Percentiles rank a stretch among this genome's conserved stretches.
phyloP scores from a whole-genome alignment of 2,888 invertebrate species.

The Erebia palarica region DNA sequence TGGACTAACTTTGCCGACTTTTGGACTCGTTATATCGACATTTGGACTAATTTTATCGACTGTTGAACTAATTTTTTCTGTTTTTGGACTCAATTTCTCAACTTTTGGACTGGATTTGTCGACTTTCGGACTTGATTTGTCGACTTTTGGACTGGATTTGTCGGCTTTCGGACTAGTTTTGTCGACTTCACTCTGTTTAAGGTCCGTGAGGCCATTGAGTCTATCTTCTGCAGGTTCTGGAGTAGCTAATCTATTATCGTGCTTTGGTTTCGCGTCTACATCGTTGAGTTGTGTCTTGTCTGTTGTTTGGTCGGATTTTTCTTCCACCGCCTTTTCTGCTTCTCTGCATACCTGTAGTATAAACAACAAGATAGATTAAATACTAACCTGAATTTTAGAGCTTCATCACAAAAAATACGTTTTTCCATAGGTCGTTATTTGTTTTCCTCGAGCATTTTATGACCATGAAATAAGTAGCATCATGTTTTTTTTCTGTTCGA shows the following conservation, averaged over 20 bases:
- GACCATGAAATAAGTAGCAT: too few relatives aligned
- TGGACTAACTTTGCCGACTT: conserved; percentile 31
- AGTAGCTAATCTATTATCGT: conserved; percentile 43
- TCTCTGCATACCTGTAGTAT: conserved; percentile 68
- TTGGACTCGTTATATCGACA: conserved; percentile 37
- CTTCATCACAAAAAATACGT: too few relatives aligned
- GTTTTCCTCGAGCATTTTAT: too few relatives aligned
- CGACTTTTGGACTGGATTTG: conserved; percentile 38
- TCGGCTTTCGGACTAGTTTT: conserved; percentile 39
- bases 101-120: conserved; percentile 38
- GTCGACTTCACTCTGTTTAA: conserved; percentile 44
- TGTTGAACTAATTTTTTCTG: conserved; percentile 30
- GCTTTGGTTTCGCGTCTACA: conserved; percentile 51
- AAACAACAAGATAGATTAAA: too few relatives aligned
- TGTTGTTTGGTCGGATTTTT: conserved; percentile 52
- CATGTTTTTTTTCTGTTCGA: too few relatives aligned
- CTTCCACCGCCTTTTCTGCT: conserved; percentile 73
- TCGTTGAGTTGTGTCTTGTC: conserved; percentile 44
- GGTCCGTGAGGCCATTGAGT: conserved; percentile 44
- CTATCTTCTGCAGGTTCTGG: conserved; percentile 41
- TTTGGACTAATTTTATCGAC: conserved; percentile 37
- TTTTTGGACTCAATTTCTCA: conserved; percentile 37
- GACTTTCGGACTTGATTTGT: conserved; percentile 27
- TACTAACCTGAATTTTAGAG: too few relatives aligned
- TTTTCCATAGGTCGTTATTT: too few relatives aligned